Conservation (phyloP, 1,140 invertebrate genomes). For the Drosophila serrata region DNA sequence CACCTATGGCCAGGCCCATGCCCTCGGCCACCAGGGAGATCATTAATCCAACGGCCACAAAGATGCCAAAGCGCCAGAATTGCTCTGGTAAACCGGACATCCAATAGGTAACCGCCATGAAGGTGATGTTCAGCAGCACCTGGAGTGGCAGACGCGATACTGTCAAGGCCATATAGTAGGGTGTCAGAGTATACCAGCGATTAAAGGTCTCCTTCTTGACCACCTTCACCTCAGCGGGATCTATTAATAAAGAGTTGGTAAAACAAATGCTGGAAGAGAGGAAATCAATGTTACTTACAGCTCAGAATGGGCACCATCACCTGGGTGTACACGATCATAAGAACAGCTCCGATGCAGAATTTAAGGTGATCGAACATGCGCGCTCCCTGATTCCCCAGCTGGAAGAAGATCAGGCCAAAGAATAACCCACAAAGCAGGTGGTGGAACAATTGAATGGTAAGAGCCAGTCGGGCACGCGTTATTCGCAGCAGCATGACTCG, state of each 20-base stretch:
- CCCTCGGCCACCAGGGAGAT: constrained; percentile 88
- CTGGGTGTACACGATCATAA: constrained; percentile 89
- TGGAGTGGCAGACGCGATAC: constrained; percentile 89
- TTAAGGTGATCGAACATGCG: constrained; percentile 90
- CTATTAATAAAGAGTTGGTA: constrained; percentile 85
- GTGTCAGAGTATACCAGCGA: constrained; percentile 92
- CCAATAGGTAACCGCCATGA: constrained; percentile 87
- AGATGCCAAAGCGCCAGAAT: constrained; percentile 86
- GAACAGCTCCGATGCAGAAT: constrained; percentile 88
- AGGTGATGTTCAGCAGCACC: constrained; percentile 87
- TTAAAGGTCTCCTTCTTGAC: constrained; percentile 94
- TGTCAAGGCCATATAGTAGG: constrained; percentile 92
- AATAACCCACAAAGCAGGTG: constrained; percentile 87
- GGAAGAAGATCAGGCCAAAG: constrained; percentile 86
- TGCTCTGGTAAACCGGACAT: constrained; percentile 87
- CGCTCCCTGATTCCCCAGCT: constrained; percentile 87
- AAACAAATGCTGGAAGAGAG: no score
- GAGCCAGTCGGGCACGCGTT: constrained; percentile 83
- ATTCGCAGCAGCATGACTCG: constrained; percentile 79
- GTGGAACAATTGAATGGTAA: constrained; percentile 88
- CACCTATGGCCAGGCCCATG: constrained; percentile 88
- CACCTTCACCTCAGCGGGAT: constrained; percentile 92
- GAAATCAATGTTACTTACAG: constrained; percentile 84
- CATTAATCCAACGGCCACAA: constrained; percentile 87
- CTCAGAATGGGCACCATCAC: constrained; percentile 88